Evolutionary conservation across 2,797 vertebrate species (phyloP), one percentile per base, ranked within the genome.

Genomic region (Acanthiza pusilla): DNA sequence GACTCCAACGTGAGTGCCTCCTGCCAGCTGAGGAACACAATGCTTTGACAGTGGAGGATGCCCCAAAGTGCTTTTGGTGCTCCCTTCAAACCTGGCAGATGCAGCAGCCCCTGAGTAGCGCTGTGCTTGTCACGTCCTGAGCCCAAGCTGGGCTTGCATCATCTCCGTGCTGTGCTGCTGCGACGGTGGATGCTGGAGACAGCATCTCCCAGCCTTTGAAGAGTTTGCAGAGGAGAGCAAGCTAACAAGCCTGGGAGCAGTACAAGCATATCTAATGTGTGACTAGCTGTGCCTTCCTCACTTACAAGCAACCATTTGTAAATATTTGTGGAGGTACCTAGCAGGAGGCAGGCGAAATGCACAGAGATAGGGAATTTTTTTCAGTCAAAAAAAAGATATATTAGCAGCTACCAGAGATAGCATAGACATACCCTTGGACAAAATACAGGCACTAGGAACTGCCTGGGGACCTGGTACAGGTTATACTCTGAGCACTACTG

Each of bases 131-230:
- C 32, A 36, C 26, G 53, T 54, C 53, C 45, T 0, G 0, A 71
- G 73, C 53, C 70, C 45, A 47, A n/a, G 54, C 50, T 10, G 23
- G 23, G 58, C 32, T 78, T 9, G 5, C 32, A 23, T 65, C 51
- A 4, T 58, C 45, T 32, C 14, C 1, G 10, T 65, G 77, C 36
- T 36, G n/a, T 0, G 1, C 42, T 71, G 47, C 61, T 53, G 34
- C 3, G 1, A 7, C 0, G 1, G 32, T n/a, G 18, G 17, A 20
- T 1, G 10, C 57, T 50, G 85, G 15, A 60, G 34, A 62, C 29
- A 34, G 36, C 58, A 30, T 50, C 78, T 89, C 65, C 43, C 63
- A 54, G 30, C 61, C 63, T 73, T 82, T 38, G 30, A 66, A 67
- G 63, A 12, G 22, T 55, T 62, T 87, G 23, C n/a, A 42, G 53